These are phyloP conservation scores for Bombylius discolor DNA, from an alignment of 2,888 invertebrate genomes.

Conservation along the genomic window DNA sequence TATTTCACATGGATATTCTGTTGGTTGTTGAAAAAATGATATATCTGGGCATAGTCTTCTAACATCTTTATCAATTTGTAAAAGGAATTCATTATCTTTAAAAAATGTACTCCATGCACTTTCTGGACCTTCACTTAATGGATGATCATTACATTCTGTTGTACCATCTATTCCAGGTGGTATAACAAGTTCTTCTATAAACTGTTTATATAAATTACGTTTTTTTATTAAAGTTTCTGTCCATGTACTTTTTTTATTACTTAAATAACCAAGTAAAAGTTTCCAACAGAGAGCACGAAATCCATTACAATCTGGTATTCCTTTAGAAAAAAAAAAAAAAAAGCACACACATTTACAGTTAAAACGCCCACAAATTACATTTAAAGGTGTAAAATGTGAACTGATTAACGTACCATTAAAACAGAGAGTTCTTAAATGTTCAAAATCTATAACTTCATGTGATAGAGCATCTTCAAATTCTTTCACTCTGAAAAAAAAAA, in stretches of 20 bases:
- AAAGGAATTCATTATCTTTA: slow-evolving; percentile 90
- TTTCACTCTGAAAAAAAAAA: slow-evolving; percentile 50
- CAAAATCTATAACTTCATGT: slow-evolving; percentile 57
- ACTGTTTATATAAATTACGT: slow-evolving; percentile 65
- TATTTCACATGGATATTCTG: slow-evolving; percentile 76
- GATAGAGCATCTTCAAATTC: slow-evolving; percentile 63
- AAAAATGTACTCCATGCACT: slow-evolving; percentile 95
- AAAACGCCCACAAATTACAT: not conserved
- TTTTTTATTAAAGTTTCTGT: slow-evolving; percentile 55
- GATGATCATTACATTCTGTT: slow-evolving; percentile 57
- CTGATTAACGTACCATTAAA: slow-evolving; percentile 55
- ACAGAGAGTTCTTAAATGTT: slow-evolving; percentile 52
- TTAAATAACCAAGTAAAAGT: slow-evolving; percentile 73
- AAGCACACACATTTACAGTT: not conserved
- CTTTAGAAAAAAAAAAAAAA: slow-evolving; percentile 35
- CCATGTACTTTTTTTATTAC: slow-evolving; percentile 55
- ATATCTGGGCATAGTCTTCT: slow-evolving; percentile 88
- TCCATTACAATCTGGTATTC: slow-evolving; percentile 79
- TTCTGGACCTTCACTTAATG: slow-evolving; percentile 83
- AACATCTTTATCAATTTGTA: slow-evolving; percentile 97
- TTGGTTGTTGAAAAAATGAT: slow-evolving; percentile 92
- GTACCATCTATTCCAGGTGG: slow-evolving; percentile 59
- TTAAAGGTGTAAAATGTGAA: too few species aligned
- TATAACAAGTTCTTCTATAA: slow-evolving; percentile 80
- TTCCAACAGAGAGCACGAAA: slow-evolving; percentile 79